Evolutionary conservation across 2,797 vertebrate genomes (phyloP).

Genomic region (Danio kyathit): DNA sequence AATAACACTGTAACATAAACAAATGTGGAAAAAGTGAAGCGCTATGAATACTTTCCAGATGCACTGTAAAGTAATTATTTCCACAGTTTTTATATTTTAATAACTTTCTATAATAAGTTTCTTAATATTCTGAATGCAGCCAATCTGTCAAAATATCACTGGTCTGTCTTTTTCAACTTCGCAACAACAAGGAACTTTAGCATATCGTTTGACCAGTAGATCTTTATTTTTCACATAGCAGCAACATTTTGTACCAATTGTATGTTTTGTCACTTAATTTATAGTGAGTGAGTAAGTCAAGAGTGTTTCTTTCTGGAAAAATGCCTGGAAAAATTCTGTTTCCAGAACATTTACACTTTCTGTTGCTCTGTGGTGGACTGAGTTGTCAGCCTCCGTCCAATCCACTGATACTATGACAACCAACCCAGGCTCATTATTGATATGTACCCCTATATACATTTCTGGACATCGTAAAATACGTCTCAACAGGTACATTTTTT

Average conservation of each 20-base stretch:
- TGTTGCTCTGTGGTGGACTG: background rate
- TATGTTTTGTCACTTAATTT: background rate
- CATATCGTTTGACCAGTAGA: background rate
- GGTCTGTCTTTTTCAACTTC: background rate
- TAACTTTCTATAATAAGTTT: background rate
- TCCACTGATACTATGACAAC: background rate
- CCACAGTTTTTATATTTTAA: background rate
- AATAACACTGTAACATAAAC: no score
- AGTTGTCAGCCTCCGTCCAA: background rate
- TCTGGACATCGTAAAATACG: no score
- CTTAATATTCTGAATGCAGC: background rate
- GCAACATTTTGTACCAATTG: background rate
- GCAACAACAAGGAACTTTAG: background rate
- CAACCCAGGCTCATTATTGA: no score
- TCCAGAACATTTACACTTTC: background rate
- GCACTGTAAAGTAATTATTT: background rate
- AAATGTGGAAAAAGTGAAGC: no score
- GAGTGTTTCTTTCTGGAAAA: background rate
- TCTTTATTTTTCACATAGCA: background rate
- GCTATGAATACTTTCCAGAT: no score
- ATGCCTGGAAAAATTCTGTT: background rate
- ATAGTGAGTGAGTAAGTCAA: background rate
- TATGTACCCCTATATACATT: no score
- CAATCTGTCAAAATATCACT: background rate
- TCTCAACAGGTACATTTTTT: no score